These are phyloP conservation scores for Andrena flavipes DNA, from an alignment of 2,888 invertebrate genomes.

Conservation along the genomic window DNA sequence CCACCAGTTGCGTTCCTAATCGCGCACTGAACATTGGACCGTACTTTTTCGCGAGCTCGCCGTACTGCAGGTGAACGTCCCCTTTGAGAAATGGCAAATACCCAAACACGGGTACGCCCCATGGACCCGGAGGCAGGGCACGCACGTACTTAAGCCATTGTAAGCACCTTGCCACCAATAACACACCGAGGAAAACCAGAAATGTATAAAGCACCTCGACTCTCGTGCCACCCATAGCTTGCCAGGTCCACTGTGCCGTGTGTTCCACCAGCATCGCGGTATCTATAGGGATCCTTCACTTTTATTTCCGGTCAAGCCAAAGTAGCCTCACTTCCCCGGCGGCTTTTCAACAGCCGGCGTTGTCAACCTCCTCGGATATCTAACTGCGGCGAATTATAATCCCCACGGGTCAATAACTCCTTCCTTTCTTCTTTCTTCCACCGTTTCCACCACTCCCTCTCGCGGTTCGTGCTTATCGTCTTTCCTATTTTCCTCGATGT, in stretches of 20 bases:
- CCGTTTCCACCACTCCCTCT: conserved; percentile 1
- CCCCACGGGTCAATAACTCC: background rate
- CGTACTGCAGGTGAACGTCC: conserved; percentile 91
- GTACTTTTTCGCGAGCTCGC: conserved; percentile 91
- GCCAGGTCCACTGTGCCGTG: conserved; percentile 76
- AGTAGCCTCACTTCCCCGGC: too few species aligned
- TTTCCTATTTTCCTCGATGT: background rate
- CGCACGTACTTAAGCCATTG: conserved; percentile 81
- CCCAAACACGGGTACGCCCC: conserved; percentile 94
- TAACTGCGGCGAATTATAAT: background rate
- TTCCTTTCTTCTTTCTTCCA: background rate
- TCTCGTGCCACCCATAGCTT: conserved; percentile 69
- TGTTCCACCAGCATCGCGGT: conserved; percentile 78
- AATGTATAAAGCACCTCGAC: conserved; percentile 80
- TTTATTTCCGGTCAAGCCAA: too few species aligned
- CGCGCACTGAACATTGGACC: conserved; percentile 93
- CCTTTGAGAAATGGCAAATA: conserved; percentile 93
- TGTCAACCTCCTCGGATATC: too few species aligned
- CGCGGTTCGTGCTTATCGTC: background rate
- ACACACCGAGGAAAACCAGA: conserved; percentile 85
- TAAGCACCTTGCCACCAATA: conserved; percentile 83
- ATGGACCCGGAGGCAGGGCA: conserved; percentile 94
- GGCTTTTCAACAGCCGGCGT: too few species aligned
- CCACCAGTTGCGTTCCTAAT: conserved; percentile 92
- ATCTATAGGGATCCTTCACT: background rate